These are phyloP conservation scores for Cacatua alba DNA, from an alignment of 2,113 vertebrate genomes.

Conservation along the genomic window DNA sequence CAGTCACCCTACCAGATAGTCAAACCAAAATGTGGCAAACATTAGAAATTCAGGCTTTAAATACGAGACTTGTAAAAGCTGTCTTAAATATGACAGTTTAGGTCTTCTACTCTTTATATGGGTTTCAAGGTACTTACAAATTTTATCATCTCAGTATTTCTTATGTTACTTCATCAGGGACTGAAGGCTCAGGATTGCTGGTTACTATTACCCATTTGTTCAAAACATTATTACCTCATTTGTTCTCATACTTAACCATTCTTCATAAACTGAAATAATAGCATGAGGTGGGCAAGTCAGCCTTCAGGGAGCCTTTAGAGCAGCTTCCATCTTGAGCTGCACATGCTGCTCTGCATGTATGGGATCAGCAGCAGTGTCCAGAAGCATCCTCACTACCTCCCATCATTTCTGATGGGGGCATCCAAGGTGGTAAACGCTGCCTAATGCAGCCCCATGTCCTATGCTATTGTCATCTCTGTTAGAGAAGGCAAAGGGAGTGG, in stretches of 20 bases:
- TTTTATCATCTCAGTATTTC: background rate
- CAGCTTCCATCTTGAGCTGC: background rate
- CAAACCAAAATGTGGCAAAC: background rate
- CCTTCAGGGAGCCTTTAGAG: background rate
- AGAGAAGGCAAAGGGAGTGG: fast-evolving
- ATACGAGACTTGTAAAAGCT: background rate
- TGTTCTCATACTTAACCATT: background rate
- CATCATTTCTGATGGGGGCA: background rate
- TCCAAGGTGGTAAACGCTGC: fast-evolving
- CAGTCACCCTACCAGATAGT: background rate
- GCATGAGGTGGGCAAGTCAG: background rate
- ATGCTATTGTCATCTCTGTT: background rate
- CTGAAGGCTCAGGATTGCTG: background rate
- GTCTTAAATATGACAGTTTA: background rate
- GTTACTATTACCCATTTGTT: background rate
- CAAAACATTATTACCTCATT: background rate
- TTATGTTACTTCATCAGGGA: background rate
- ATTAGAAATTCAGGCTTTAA: background rate
- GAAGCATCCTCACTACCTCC: background rate
- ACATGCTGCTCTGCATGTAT: background rate
- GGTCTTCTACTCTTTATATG: background rate
- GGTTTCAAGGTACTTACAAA: background rate
- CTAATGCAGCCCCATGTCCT: background rate
- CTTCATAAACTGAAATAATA: background rate
- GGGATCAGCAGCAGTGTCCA: background rate